A percentile compares a stretch with the other conserved stretches of the same genome.
Conservation (phyloP, 2,113 vertebrate species). For the Oplegnathus fasciatus region DNA sequence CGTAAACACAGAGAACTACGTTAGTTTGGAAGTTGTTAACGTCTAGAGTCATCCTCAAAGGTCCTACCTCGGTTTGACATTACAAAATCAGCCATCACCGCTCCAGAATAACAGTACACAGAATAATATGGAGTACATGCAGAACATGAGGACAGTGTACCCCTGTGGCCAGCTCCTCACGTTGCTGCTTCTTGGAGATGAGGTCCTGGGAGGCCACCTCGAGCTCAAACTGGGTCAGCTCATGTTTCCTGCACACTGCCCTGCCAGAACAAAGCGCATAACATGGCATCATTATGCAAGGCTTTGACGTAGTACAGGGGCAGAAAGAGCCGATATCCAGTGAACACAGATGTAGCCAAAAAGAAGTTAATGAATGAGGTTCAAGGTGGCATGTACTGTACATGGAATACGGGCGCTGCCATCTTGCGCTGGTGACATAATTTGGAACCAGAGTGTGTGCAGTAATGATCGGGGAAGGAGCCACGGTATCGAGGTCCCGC, state of each 20-base stretch:
- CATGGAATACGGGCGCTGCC: too few relatives aligned
- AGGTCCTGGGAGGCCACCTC: constrained; percentile 92
- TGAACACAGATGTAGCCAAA: background rate
- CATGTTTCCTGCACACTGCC: constrained; percentile 95
- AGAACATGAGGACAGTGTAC: constrained; percentile 64
- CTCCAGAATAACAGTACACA: background rate
- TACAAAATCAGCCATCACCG: background rate
- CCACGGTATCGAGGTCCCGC: too few relatives aligned
- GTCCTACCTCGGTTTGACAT: background rate
- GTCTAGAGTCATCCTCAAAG: too few relatives aligned
- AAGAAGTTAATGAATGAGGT: too few relatives aligned
- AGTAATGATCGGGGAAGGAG: too few relatives aligned
- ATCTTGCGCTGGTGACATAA: too few relatives aligned
- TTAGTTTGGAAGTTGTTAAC: background rate
- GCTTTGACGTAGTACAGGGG: background rate
- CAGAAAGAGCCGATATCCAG: background rate
- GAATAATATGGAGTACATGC: too few relatives aligned
- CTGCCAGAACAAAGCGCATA: constrained; percentile 72
- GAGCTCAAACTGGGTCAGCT: constrained; percentile 94
- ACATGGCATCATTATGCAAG: background rate
- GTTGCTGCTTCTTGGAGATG: constrained; percentile 93
- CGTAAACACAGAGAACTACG: background rate
- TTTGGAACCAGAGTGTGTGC: too few relatives aligned
- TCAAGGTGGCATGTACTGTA: too few relatives aligned
- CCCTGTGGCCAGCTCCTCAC: constrained; percentile 94